Conservation (phyloP, 2,888 invertebrate species). For the Endotricha flammealis region DNA sequence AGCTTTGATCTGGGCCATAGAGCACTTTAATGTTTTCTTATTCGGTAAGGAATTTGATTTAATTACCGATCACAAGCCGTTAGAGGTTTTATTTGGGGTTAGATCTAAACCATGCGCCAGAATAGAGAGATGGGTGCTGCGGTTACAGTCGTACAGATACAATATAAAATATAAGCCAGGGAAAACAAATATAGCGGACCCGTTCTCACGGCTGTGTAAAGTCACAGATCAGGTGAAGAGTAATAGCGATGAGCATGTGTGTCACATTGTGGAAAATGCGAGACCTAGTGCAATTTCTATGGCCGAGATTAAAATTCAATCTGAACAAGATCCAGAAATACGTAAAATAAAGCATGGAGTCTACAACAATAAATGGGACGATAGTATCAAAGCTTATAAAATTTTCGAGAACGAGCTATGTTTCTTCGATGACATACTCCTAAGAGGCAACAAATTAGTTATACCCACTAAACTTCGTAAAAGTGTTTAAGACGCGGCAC, state of each 20-base stretch:
- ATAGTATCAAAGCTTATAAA: conserved; percentile 12
- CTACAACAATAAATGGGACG: conserved; percentile 13
- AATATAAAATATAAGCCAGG: conserved; percentile 28
- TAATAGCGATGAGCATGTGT: conserved; percentile 8
- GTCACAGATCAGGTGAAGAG: neutral
- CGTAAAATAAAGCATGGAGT: conserved; percentile 10
- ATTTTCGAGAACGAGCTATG: conserved; percentile 17
- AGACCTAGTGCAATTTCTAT: conserved; percentile 13
- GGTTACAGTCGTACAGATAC: conserved; percentile 29
- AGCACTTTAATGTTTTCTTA: conserved; percentile 8
- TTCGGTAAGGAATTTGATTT: conserved; percentile 9
- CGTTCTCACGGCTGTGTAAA: conserved; percentile 21
- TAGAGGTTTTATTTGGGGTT: conserved; percentile 17
- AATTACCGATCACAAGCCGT: conserved; percentile 18
- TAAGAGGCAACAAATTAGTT: conserved; percentile 11
- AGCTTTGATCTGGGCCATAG: conserved; percentile 26
- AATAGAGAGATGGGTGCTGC: conserved; percentile 27
- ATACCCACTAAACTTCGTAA: conserved; percentile 6
- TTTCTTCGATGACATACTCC: conserved; percentile 4
- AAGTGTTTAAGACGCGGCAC: conserved; percentile 9
- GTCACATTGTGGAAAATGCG: conserved; percentile 10
- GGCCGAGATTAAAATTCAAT: conserved; percentile 2
- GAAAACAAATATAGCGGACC: no score
- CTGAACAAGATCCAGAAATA: conserved; percentile 11
- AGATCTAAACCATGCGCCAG: conserved; percentile 24